Evolutionary conservation across 2,113 vertebrate genomes (phyloP).

Genomic region (Alligator mississippiensis): DNA sequence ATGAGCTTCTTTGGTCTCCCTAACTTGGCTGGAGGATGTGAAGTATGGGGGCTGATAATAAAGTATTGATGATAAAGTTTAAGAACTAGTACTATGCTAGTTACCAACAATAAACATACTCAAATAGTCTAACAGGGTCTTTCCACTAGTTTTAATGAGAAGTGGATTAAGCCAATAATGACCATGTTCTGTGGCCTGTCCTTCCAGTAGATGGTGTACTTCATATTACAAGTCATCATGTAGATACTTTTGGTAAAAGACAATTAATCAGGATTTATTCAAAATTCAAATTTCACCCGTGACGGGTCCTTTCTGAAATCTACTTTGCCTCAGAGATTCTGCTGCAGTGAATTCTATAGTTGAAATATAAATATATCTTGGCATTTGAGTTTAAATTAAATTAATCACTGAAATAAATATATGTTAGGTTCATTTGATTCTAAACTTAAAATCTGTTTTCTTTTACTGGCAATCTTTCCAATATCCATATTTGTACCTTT

Average conservation of each 20-base stretch:
- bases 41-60: not conserved
- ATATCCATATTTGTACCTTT: slow-evolving; percentile 19
- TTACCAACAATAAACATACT: not conserved
- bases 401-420: not conserved
- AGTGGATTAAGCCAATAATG: not conserved
- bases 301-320: not conserved
- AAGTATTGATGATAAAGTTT: not conserved
- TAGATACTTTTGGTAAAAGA: not conserved
- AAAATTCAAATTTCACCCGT: not conserved
- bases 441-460: slow-evolving; percentile 52
- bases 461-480: slow-evolving; percentile 45
- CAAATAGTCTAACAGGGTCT: not conserved
- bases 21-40: not conserved
- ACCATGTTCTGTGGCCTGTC: accelerated
- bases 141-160: not conserved
- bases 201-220: not conserved
- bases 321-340: not conserved
- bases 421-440: slow-evolving; percentile 29
- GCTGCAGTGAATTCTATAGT: not conserved
- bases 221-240: not conserved
- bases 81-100: not conserved
- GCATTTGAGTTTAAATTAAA: slow-evolving; percentile 44
- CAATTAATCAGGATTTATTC: not conserved
- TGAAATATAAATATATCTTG: slow-evolving; percentile 47
- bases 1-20: not conserved